Conservation (phyloP, 1,140 invertebrate species). For the Phenacoccus solenopsis region DNA sequence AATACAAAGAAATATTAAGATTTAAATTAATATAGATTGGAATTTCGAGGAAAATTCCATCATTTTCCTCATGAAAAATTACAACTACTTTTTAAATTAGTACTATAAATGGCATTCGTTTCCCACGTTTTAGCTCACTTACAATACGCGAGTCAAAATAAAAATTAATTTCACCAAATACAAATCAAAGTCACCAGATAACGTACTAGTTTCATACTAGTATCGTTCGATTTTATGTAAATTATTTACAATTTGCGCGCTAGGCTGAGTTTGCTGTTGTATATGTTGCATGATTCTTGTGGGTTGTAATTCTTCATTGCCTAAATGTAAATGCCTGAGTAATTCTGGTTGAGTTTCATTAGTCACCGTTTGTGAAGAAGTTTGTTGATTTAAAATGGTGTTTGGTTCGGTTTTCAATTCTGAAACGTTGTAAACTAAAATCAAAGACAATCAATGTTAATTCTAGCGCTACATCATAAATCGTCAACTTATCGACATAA, state of each 20-base stretch:
- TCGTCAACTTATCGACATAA: neutral
- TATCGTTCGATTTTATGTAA: constrained; percentile 3
- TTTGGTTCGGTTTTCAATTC: neutral
- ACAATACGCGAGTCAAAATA: too few species aligned
- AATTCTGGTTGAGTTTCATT: neutral
- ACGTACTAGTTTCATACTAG: neutral
- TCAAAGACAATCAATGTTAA: neutral
- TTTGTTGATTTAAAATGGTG: neutral
- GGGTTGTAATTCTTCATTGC: neutral
- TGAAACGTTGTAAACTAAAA: constrained; percentile 4
- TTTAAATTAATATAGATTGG: too few species aligned
- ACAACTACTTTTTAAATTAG: too few species aligned
- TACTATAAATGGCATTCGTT: too few species aligned
- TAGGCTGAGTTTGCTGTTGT: constrained; percentile 5
- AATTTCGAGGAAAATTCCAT: too few species aligned
- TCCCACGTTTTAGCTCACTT: too few species aligned
- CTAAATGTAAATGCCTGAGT: neutral
- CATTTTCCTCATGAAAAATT: too few species aligned
- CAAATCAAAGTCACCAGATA: too few species aligned
- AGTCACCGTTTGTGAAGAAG: neutral
- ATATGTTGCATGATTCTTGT: neutral
- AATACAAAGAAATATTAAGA: too few species aligned
- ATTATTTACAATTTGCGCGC: neutral
- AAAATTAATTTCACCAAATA: too few species aligned
- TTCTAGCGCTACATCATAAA: neutral